Conservation (phyloP, 2,888 invertebrate genomes). For the Eristalis arbustorum region DNA sequence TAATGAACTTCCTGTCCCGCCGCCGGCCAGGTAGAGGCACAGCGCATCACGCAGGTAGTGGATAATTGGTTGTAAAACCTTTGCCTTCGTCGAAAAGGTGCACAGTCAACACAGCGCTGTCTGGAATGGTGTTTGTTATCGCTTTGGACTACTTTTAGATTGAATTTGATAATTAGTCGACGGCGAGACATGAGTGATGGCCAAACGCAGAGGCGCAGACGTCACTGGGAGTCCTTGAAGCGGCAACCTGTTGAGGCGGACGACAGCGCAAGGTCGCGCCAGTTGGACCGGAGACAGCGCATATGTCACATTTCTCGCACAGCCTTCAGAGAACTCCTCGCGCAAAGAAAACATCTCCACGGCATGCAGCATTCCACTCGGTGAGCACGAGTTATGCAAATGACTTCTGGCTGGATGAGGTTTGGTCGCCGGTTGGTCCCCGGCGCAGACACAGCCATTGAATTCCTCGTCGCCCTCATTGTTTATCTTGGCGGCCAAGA, state of each 20-base stretch:
- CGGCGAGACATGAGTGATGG: not conserved
- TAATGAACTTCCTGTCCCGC: not conserved
- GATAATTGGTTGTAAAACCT: not conserved
- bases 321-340: not conserved
- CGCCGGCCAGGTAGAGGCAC: not conserved
- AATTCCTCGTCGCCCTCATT: slow-evolving; percentile 26
- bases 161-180: not conserved
- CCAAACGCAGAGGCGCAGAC: not conserved
- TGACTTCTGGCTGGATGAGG: slow-evolving; percentile 6
- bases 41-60: not conserved
- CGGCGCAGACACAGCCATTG: not conserved
- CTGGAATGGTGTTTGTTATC: not conserved
- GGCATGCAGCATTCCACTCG: not conserved
- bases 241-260: not conserved
- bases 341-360: not conserved
- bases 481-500: slow-evolving; percentile 33
- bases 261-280: not conserved
- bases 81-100: not conserved
- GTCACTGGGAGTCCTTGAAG: not conserved
- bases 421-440: not conserved
- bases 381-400: slow-evolving; percentile 38
- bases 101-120: not conserved
- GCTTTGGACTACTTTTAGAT: not conserved
- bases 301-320: not conserved
- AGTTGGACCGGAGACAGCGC: not conserved